Evolutionary conservation across 2,888 invertebrate species (phyloP).

Genomic region (Orchesella flavescens): DNA sequence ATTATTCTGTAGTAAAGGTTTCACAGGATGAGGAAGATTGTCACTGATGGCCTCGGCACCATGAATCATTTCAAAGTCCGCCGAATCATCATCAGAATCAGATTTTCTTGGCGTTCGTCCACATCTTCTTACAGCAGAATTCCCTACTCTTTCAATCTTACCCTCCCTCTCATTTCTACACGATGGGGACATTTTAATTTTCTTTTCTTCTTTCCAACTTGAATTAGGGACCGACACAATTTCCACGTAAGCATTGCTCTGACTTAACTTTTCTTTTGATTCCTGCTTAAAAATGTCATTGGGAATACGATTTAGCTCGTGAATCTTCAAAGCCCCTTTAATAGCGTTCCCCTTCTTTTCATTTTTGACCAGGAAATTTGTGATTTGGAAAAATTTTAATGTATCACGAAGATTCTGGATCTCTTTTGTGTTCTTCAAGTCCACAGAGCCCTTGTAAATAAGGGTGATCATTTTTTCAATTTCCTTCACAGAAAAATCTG

Average conservation of each 20-base stretch:
- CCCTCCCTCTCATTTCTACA: too few relatives aligned
- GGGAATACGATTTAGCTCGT: conserved; percentile 40
- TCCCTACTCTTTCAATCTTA: too few relatives aligned
- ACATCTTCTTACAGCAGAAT: too few relatives aligned
- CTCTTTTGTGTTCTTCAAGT: conserved; percentile 22
- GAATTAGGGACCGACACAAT: not conserved
- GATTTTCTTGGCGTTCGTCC: too few relatives aligned
- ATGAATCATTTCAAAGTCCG: too few relatives aligned
- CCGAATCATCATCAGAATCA: too few relatives aligned
- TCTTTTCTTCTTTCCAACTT: not conserved
- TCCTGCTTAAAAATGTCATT: conserved; percentile 35
- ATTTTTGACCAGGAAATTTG: not conserved
- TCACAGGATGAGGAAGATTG: not conserved
- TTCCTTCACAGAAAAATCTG: conserved; percentile 48
- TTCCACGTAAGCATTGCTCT: not conserved
- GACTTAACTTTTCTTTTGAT: not conserved
- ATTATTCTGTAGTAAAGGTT: not conserved
- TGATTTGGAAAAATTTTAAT: conserved; percentile 44
- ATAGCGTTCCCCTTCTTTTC: not conserved
- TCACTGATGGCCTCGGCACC: not conserved
- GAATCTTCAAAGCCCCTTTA: conserved; percentile 22
- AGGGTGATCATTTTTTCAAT: conserved; percentile 42
- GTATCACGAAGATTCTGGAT: conserved; percentile 16
- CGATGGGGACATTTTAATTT: too few relatives aligned
- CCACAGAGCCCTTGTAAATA: conserved; percentile 54